phyloP scores from a whole-genome alignment of 2,797 vertebrate genomes.

The Manis pentadactyla region DNA sequence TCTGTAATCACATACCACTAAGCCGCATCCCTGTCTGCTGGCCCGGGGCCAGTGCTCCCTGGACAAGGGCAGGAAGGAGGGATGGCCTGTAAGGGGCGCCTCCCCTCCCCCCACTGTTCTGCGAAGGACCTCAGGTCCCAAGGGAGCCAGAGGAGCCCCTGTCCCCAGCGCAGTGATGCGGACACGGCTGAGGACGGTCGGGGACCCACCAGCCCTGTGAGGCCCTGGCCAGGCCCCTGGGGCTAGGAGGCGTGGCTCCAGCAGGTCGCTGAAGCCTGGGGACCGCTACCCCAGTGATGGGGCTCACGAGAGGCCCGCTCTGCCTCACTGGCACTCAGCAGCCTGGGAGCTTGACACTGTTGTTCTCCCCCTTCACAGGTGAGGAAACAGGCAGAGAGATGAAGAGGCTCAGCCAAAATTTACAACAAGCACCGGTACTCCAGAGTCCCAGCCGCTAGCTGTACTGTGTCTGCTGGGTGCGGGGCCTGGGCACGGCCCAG shows the following conservation, averaged over 20 bases:
- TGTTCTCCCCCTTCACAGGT: not conserved
- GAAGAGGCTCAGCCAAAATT: not conserved
- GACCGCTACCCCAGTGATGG: too few species aligned
- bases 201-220: too few species aligned
- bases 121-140: not conserved
- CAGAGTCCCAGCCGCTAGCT: not conserved
- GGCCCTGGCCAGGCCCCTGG: too few species aligned
- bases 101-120: not conserved
- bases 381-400: not conserved
- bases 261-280: too few species aligned
- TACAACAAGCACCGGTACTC: not conserved
- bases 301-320: not conserved
- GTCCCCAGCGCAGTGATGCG: too few species aligned
- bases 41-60: too few species aligned
- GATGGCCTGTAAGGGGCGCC: too few species aligned
- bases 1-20: too few species aligned
- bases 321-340: not conserved
- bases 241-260: too few species aligned
- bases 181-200: too few species aligned
- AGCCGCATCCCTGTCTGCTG: too few species aligned
- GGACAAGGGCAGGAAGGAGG: not conserved
- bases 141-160: not conserved
- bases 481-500: not conserved
- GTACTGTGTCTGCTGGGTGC: not conserved
- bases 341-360: not conserved